Evolutionary conservation across 2,888 invertebrate species (phyloP), one percentile per base, ranked within the genome.

Genomic region (Leptarthrus brevirostris): DNA sequence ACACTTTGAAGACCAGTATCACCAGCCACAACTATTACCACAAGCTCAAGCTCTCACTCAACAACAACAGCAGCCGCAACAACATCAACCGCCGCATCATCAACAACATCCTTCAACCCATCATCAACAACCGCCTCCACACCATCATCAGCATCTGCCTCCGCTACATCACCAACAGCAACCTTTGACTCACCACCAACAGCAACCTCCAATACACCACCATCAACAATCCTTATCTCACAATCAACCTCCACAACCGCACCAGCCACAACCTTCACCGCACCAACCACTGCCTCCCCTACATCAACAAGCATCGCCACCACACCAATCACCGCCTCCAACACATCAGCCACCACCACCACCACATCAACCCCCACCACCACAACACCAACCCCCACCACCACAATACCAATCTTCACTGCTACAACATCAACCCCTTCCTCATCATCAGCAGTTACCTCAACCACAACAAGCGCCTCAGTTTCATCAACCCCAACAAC

Each of bases 321-420:
- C 40, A 40, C 44, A 44, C 1, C 40, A 40, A 40, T 47, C 6
- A 8, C n/a, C 6, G n/a, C 30, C 4, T 30, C 0, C 8, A 6
- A 6, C 52, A 1, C 30, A 30, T 52, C 52, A 16, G 18, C 52
- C 20, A 72, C 36, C 74, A 73, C 69, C 76, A 54, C 52, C 14
- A 16, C 34, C 30, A 34, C 71, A 54, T 4, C 47, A n/a, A n/a
- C n/a, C n/a, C n/a, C n/a, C n/a, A n/a, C n/a, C n/a, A n/a, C n/a
- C n/a, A n/a, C 30, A 56, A 26, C 22, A 56, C 1, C 74, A 54
- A 44, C n/a, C n/a, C n/a, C n/a, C n/a, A n/a, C 66, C 44, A 44
- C 87, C 87, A 1, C 87, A 86, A 75, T 83, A 85, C 76, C 83
- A 82, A 40, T 73, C 73, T 14, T 74, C 70, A 49, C 74, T 74